These are phyloP conservation scores for Phalacrocorax carbo DNA, from an alignment of 2,113 vertebrate species.

Conservation along the genomic window DNA sequence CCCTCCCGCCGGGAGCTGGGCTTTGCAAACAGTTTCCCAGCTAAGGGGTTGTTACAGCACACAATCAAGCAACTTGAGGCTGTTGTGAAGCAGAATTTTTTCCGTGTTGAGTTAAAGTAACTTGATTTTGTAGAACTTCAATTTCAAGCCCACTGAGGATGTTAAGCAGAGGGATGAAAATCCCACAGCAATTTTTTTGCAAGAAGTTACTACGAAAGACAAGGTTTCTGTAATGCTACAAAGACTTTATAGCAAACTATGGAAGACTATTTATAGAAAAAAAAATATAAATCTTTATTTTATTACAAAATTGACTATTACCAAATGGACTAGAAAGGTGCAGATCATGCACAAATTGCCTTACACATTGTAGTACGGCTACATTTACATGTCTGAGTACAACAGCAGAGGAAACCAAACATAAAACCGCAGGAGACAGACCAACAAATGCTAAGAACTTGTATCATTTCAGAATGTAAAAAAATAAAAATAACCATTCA, in stretches of 20 bases:
- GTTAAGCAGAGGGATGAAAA: not conserved
- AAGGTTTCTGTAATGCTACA: not conserved
- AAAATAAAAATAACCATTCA: not conserved
- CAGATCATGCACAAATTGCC: not conserved
- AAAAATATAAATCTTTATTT: slow-evolving; percentile 18
- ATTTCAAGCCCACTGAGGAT: not conserved
- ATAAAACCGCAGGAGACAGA: not conserved
- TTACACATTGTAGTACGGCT: not conserved
- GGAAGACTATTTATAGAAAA: not conserved
- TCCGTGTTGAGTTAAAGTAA: not conserved
- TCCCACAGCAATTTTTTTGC: not conserved
- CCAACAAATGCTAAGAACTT: not conserved
- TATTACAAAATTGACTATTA: slow-evolving; percentile 15
- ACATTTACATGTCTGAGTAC: not conserved
- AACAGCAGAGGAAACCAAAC: not conserved
- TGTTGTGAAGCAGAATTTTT: not conserved
- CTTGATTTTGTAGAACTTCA: not conserved
- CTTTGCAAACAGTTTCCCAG: not conserved
- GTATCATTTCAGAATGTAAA: not conserved
- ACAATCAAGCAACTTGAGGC: no score
- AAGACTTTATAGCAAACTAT: not conserved
- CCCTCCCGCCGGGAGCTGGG: not conserved
- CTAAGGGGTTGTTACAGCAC: not conserved
- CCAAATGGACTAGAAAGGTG: not conserved
- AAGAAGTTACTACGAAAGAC: not conserved